These are phyloP conservation scores for Caenorhabditis sp. DNA, from an alignment of 2,888 invertebrate genomes.

Conservation along the genomic window DNA sequence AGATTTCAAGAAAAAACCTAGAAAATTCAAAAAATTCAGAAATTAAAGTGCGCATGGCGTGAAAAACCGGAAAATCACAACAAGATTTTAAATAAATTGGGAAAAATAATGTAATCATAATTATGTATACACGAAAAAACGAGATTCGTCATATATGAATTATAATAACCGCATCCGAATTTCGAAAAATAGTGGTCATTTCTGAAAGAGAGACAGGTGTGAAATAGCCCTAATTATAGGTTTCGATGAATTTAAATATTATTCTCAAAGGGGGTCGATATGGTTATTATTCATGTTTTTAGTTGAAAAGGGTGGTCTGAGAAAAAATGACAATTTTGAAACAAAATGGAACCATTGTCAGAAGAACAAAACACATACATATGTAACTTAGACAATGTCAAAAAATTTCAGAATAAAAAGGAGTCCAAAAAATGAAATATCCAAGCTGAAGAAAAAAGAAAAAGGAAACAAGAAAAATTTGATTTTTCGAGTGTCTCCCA, in stretches of 20 bases:
- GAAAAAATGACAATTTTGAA: no score
- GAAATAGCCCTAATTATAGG: background rate
- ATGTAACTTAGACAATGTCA: no score
- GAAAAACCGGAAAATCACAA: no score
- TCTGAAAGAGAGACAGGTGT: background rate
- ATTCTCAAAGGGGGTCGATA: background rate
- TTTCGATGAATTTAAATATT: background rate
- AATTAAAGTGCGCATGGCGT: background rate
- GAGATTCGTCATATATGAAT: background rate
- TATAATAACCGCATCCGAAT: no score
- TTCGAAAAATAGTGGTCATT: no score
- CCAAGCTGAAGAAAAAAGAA: no score
- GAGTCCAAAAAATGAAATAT: background rate
- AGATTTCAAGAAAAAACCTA: no score
- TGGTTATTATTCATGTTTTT: background rate
- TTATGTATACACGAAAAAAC: background rate
- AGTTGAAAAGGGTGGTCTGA: background rate
- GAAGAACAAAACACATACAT: no score
- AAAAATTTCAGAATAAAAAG: no score
- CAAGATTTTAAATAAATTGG: no score
- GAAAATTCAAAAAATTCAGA: background rate
- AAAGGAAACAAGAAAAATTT: background rate
- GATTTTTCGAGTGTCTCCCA: background rate
- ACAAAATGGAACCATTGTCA: no score
- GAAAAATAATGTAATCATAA: background rate